Base-by-base conservation (phyloP, 2,113 vertebrate species). In the Vulpes lagopus region DNA sequence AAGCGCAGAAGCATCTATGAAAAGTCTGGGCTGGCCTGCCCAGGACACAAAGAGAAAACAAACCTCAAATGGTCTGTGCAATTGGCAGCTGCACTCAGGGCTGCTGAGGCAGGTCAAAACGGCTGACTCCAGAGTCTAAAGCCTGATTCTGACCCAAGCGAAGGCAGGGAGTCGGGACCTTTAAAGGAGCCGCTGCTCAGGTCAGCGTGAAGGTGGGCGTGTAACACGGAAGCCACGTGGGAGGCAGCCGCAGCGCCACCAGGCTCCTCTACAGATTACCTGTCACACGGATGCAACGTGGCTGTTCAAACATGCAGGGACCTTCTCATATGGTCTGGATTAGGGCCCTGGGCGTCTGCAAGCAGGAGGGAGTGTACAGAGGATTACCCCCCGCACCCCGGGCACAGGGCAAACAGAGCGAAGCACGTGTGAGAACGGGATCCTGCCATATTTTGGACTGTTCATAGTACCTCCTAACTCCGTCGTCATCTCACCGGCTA, bases 391-490 rank as follows among this genome's bases (percentile, higher is more conserved):
- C 32, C 43, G 8, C 43, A 43, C 0, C 1, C 9, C 5, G 0
- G 3, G 38, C 4, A 25, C 6, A 0, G 0, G 9, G 19, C 0
- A 0, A 51, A 30, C 11, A 1, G 17, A 53, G 32, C 4, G 53
- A 32, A 17, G 32, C 1, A 3, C 35, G 1, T 3, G 30, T 23
- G n/a, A 38, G n/a, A 22, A 3, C 1, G 19, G 51, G 51, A n/a
- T 32, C 27, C 62, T 9, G n/a, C n/a, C 73, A 7, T 17, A 3
- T 22, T 4, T 27, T 35, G 74, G 38, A 27, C 71, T 53, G 7
- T 27, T 9, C 17, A 25, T 17, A 2, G 14, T 7, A 35, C 23
- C 23, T 17, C 1, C 53, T 69, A n/a, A 59, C 4, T 49, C 51
- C 23, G 12, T 15, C 7, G 16, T n/a, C 82, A 9, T 8, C 57